Evolutionary conservation across 2,888 invertebrate genomes (phyloP), one percentile per base, ranked within the genome.

Genomic region (Drosophila parthenogenetica): DNA sequence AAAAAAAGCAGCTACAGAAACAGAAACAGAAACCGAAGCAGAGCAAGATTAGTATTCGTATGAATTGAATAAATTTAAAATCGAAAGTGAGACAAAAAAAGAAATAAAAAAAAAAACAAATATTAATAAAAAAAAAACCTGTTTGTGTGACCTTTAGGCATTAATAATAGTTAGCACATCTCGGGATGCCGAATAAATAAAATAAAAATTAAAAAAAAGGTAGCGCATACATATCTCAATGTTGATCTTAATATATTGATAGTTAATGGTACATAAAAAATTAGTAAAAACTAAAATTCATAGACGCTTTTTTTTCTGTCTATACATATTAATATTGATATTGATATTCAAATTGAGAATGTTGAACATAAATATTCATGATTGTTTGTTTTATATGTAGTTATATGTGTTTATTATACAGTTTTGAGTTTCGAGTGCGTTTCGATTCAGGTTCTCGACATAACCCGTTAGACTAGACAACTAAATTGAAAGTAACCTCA

Each of bases 101-200:
- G 5, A 35, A 35, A n/a, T n/a, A n/a, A n/a, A n/a, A n/a, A n/a
- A n/a, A 29, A 29, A 35, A 35, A 13, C 35, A 35, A 35, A 11
- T 29, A 29, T 8, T 29, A 29, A 35, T 13, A 64, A 43, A 69
- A 77, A 83, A 64, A 43, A 69, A 77, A 83, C 83, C 68, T 69
- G 83, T 83, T 83, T 81, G 74, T 49, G 55, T 83, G 86, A 83
- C 83, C 83, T 83, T 83, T 86, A 83, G 71, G 81, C 83, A 80
- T 73, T 77, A 83, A 86, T 85, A 82, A 77, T 70, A 66, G 79
- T 83, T 83, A 86, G 83, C 83, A 83, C 83, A 83, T 86, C 79
- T 73, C 60, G 22, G 48, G 40, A 43, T 68, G 57, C 29, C 42
- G 51, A 64, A 43, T 40, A 55, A 49, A 46, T 39, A 32, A 10